Evolutionary conservation across 2,888 invertebrate species (phyloP), one percentile per base, ranked within the genome.

Genomic region (Troglohyphantes excavatus): DNA sequence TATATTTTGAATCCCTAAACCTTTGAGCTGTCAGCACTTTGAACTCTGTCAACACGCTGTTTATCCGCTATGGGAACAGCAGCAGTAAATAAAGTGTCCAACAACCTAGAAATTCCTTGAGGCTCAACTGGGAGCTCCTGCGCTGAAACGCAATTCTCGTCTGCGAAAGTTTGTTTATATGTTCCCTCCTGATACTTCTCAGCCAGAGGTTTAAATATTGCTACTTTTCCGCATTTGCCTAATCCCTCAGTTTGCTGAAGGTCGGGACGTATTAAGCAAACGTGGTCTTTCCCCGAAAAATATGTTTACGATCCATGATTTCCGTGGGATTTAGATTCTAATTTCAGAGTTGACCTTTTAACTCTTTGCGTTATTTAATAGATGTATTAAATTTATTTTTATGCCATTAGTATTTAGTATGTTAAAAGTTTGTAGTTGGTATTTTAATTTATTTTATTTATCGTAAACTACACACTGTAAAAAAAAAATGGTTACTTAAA

Each of bases 1-100:
- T 76, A 76, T 63, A 76, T 59, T 21, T 76, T 13, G 33, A 29
- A 61, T n/a, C 53, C 19, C 27, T 27, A 26, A 53, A 76, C 61
- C 61, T 17, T 23, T 29, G 76, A 61, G 33, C 76, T 61, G 76
- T 63, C 76, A 63, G 23, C 76, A 61, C 21, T 21, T 13, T 39
- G 21, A 61, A 33, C 61, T 76, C 33, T 61, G 63, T 76, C 61
- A 76, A 33, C 29, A 61, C 23, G 19, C 19, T 76, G 29, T 61
- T 61, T 76, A 63, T 76, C 29, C 61, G 23, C 61, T 63, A 19
- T 17, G 21, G 61, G n/a, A 21, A 27, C 29, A 43, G 53, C n/a
- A n/a, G 6, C 27, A 26, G 6, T 26, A 73, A 73, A 59, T 29
- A 63, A 76, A 76, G 61, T 63, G 19, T 76, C 61, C 21, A n/a